Conservation (phyloP, 2,797 vertebrate genomes). For the Gephyroberyx darwinii region DNA sequence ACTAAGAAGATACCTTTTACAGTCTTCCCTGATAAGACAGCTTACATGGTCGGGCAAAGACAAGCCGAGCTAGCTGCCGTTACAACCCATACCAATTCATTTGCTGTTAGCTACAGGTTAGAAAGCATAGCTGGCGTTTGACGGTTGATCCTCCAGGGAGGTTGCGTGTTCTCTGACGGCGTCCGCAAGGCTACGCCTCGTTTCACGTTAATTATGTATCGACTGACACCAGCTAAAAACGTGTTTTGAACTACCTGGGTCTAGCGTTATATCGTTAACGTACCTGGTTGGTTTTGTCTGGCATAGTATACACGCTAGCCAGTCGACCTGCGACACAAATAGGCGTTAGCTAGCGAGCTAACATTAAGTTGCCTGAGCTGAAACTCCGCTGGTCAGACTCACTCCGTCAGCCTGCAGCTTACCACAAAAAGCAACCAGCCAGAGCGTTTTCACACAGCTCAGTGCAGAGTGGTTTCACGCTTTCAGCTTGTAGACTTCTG, state of each 20-base stretch:
- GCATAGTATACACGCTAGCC: not conserved
- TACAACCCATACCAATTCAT: slow-evolving; percentile 30
- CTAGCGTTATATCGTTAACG: too few species aligned
- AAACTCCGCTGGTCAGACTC: slow-evolving; percentile 9
- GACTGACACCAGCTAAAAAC: slow-evolving; percentile 40
- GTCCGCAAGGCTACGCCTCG: slow-evolving; percentile 61
- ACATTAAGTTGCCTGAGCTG: slow-evolving; percentile 22
- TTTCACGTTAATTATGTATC: slow-evolving; percentile 45
- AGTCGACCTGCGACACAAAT: slow-evolving; percentile 23
- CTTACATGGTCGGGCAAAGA: slow-evolving; percentile 53
- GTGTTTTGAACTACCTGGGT: not conserved
- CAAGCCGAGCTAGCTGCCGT: slow-evolving; percentile 32
- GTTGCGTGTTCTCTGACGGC: slow-evolving; percentile 54
- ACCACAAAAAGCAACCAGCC: not conserved
- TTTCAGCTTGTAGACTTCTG: not conserved
- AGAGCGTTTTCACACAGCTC: not conserved
- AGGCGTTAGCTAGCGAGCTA: slow-evolving; percentile 36
- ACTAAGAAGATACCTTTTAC: not conserved
- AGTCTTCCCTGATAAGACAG: slow-evolving; percentile 10
- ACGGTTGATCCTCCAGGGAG: slow-evolving; percentile 51
- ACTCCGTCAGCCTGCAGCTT: not conserved
- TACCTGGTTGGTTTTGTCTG: not conserved
- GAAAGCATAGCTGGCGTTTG: slow-evolving; percentile 49
- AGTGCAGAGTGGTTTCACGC: not conserved
- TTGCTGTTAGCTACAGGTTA: slow-evolving; percentile 58